phyloP scores from a whole-genome alignment of 2,797 vertebrate species.

The Arctocebus calabarensis region DNA sequence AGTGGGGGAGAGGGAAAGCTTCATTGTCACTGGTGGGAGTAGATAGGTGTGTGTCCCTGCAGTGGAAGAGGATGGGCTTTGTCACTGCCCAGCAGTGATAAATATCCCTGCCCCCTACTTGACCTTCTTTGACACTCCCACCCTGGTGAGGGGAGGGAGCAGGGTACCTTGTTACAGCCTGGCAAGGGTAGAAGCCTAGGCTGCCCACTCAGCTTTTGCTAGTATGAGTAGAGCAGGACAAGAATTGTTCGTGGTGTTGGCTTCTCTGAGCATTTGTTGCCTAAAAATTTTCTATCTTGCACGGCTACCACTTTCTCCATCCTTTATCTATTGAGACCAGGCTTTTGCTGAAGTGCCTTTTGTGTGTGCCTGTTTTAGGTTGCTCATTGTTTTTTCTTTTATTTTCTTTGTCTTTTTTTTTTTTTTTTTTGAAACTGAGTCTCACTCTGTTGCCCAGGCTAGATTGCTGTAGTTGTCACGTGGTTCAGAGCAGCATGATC shows the following conservation, averaged over 20 bases:
- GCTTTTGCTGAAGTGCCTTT: neutral
- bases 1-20: rapidly evolving
- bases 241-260: neutral
- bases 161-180: neutral
- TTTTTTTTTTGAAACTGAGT: too few relatives aligned
- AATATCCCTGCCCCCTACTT: neutral
- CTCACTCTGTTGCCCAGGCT: too few relatives aligned
- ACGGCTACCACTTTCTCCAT: neutral
- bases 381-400: too few relatives aligned
- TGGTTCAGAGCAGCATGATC: too few relatives aligned
- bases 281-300: neutral
- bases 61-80: too few relatives aligned
- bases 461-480: too few relatives aligned
- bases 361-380: neutral
- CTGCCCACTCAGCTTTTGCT: neutral
- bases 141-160: too few relatives aligned
- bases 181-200: neutral
- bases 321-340: neutral
- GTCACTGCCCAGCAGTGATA: neutral
- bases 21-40: neutral
- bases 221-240: neutral
- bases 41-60: neutral
- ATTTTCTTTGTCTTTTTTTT: too few relatives aligned
- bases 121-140: neutral
- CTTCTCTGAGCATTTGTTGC: neutral